Evolutionary conservation across 2,797 vertebrate species (phyloP), one percentile per base, ranked within the genome.

Genomic region (Streptopelia turtur): DNA sequence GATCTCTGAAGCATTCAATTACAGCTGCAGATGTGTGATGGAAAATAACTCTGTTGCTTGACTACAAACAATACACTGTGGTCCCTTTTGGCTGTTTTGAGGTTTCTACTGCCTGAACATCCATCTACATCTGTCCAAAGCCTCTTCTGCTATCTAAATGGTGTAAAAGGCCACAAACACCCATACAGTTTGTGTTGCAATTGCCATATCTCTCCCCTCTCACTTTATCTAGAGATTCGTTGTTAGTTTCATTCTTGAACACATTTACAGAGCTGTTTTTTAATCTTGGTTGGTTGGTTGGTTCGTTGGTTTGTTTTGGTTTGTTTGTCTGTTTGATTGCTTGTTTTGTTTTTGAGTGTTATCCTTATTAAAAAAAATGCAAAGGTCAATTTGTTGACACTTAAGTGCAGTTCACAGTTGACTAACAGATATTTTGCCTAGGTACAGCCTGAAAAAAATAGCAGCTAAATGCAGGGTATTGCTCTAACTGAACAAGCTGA

Each of bases 161-260:
- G 11, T 53, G 11, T 21, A 43, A 74, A 89, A 52, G 5, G 6
- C 37, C 50, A 41, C 53, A 80, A 80, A 45, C 3, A 6, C 39
- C 16, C 25, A 31, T 28, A 37, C 2, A 33, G 10, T 17, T 75
- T 8, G 4, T 37, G 27, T 68, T 45, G 63, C 10, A 53, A 24
- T 35, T 31, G 16, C 9, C 1, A 1, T 56, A 18, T 24, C 28
- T 4, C 13, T 72, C 14, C 18, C 10, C 1, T 43, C 28, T 41
- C 13, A 10, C n/a, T 91, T 80, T 55, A 20, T 41, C 8, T 27
- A 37, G 45, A 45, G 4, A 22, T 52, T 50, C 4, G 63, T 50
- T 81, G 6, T 35, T 61, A 59, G 22, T 77, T 89, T 77, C 8
- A 35, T 63, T 70, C 30, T 63, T 17, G 22, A 61, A 24, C 4